Evolutionary conservation across 2,113 vertebrate species (phyloP).

Genomic region (Coreoperca whiteheadi): DNA sequence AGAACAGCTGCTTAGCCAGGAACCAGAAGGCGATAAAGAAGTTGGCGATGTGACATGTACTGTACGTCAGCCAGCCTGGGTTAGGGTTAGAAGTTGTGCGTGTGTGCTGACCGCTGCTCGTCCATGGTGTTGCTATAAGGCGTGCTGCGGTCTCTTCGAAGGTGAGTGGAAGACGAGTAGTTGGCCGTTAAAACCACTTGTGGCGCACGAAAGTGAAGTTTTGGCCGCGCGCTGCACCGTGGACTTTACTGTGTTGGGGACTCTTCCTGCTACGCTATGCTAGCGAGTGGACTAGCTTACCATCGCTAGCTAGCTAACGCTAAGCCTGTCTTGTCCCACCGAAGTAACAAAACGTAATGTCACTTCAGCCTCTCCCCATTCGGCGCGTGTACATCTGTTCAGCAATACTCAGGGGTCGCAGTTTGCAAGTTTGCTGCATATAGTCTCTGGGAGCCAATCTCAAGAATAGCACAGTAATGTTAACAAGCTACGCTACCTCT

Average conservation of each 20-base stretch:
- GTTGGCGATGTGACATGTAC: conserved; percentile 47
- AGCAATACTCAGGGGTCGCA: background rate
- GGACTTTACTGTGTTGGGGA: background rate
- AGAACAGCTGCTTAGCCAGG: conserved; percentile 58
- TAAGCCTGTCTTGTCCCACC: background rate
- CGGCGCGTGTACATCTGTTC: background rate
- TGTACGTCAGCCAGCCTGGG: conserved; percentile 13
- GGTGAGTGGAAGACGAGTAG: conserved; percentile 45
- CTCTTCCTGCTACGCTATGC: conserved; percentile 24
- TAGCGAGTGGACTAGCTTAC: conserved; percentile 29
- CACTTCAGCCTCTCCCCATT: background rate
- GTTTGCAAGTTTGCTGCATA: background rate
- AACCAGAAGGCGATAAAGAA: conserved; percentile 35
- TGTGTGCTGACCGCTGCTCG: background rate
- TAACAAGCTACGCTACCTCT: conserved; percentile 46
- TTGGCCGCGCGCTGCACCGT: background rate
- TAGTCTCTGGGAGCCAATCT: background rate
- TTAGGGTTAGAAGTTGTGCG: conserved; percentile 6
- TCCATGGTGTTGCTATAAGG: conserved; percentile 31
- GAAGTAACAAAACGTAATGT: background rate
- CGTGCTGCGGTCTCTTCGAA: conserved; percentile 19
- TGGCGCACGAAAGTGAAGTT: conserved; percentile 32
- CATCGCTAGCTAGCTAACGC: conserved; percentile 29
- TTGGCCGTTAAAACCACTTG: conserved; percentile 1
- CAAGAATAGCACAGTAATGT: background rate